phyloP scores from a whole-genome alignment of 2,797 vertebrate genomes.

The Moxostoma hubbsi region DNA sequence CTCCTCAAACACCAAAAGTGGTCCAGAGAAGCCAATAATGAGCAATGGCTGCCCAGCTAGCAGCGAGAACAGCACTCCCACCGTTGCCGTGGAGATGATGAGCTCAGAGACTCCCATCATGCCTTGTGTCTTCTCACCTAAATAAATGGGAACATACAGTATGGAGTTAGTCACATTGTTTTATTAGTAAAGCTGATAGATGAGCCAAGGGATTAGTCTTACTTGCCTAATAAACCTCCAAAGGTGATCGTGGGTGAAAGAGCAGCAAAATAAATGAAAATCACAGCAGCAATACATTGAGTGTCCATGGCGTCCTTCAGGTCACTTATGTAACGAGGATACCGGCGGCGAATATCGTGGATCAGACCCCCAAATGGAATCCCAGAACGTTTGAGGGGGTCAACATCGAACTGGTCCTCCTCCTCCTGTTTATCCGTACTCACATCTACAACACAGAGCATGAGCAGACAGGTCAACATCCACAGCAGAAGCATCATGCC shows the following conservation, averaged over 20 bases:
- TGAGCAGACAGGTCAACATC: background rate
- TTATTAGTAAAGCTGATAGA: background rate
- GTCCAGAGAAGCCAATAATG: constrained; percentile 95
- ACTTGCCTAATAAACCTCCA: constrained; percentile 92
- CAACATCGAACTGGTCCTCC: constrained; percentile 82
- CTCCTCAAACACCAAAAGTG: constrained; percentile 95
- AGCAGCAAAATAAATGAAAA: constrained; percentile 97
- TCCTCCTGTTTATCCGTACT: constrained; percentile 82
- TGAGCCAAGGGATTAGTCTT: background rate
- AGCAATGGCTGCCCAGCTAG: constrained; percentile 93
- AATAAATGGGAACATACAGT: constrained; percentile 13
- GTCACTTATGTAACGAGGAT: constrained; percentile 91
- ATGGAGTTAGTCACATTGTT: background rate
- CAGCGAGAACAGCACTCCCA: constrained; percentile 92
- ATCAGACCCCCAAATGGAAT: constrained; percentile 92
- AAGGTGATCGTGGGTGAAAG: constrained; percentile 96
- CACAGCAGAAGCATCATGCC: too few species aligned
- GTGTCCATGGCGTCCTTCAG: constrained; percentile 89
- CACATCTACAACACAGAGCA: constrained; percentile 64
- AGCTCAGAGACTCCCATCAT: constrained; percentile 97
- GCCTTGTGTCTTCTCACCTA: constrained; percentile 96
- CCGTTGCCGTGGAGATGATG: constrained; percentile 91
- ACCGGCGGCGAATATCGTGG: constrained; percentile 91
- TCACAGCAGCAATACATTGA: constrained; percentile 92
- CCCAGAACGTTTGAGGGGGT: constrained; percentile 90